Percentiles rank a stretch among this genome's conserved stretches.
These are phyloP conservation scores for Archips crataeganus DNA, from an alignment of 2,888 invertebrate species.

Conservation along the genomic window DNA sequence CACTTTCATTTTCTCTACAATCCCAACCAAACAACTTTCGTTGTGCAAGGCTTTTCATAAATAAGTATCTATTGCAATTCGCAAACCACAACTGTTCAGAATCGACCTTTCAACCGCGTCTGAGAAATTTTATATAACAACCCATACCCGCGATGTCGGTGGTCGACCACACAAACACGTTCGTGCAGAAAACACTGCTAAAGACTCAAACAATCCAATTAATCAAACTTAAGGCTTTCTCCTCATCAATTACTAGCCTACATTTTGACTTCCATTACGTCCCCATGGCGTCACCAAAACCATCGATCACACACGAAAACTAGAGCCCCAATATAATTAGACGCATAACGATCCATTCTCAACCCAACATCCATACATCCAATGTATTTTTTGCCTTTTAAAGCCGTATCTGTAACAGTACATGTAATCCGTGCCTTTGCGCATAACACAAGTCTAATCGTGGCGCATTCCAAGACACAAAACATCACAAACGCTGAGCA, in stretches of 20 bases:
- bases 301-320: conserved; percentile 44
- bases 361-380: conserved; percentile 25
- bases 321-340: conserved; percentile 39
- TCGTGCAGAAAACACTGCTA: conserved; percentile 33
- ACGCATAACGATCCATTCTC: conserved; percentile 23
- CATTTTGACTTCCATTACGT: conserved; percentile 44
- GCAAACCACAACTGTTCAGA: conserved; percentile 36
- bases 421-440: conserved; percentile 36
- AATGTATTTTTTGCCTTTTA: conserved; percentile 29
- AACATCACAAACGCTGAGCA: conserved; percentile 75
- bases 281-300: conserved; percentile 43
- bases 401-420: conserved; percentile 35
- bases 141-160: conserved; percentile 19
- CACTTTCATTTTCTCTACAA: conserved; percentile 8
- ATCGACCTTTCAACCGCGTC: conserved; percentile 39
- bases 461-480: conserved; percentile 76
- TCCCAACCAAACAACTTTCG: background rate
- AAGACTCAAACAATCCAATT: conserved; percentile 32
- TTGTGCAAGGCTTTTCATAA: conserved; percentile 4
- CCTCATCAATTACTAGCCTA: conserved; percentile 43
- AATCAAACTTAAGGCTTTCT: conserved; percentile 43
- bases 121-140: conserved; percentile 38
- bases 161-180: conserved; percentile 34
- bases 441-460: conserved; percentile 64
- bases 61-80: conserved; percentile 30